Evolutionary conservation across 2,113 vertebrate species (phyloP).

Genomic region (Grallaria varia): DNA sequence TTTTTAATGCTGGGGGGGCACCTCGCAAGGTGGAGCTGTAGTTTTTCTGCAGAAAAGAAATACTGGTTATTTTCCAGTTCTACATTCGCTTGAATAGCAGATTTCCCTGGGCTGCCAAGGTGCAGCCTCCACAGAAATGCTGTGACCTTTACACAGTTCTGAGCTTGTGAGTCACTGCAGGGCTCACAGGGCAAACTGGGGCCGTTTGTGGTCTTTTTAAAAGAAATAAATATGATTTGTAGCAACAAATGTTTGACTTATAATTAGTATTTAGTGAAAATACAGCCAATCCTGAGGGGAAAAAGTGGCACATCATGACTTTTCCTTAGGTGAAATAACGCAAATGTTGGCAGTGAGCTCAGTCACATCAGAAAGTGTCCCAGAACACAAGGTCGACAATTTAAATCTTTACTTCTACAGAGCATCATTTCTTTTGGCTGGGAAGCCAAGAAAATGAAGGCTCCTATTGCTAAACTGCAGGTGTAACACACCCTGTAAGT

Average conservation of each 20-base stretch:
- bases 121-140: neutral
- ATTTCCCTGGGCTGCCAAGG: neutral
- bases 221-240: neutral
- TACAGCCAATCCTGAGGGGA: neutral
- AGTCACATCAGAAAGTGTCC: neutral
- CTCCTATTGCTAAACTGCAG: neutral
- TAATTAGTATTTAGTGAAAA: neutral
- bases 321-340: neutral
- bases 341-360: neutral
- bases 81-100: neutral
- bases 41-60: conserved; percentile 78
- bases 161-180: neutral
- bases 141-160: neutral
- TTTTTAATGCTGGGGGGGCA: conserved; percentile 75
- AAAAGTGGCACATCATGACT: neutral
- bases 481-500: neutral
- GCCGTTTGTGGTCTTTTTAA: neutral
- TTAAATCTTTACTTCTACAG: neutral
- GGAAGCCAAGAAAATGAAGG: neutral
- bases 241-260: neutral
- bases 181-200: neutral
- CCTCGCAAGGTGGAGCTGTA: conserved; percentile 89
- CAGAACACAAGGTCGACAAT: neutral
- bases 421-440: neutral
- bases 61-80: neutral